Base-by-base conservation (phyloP, 2,797 vertebrate species). In the Masticophis lateralis region DNA sequence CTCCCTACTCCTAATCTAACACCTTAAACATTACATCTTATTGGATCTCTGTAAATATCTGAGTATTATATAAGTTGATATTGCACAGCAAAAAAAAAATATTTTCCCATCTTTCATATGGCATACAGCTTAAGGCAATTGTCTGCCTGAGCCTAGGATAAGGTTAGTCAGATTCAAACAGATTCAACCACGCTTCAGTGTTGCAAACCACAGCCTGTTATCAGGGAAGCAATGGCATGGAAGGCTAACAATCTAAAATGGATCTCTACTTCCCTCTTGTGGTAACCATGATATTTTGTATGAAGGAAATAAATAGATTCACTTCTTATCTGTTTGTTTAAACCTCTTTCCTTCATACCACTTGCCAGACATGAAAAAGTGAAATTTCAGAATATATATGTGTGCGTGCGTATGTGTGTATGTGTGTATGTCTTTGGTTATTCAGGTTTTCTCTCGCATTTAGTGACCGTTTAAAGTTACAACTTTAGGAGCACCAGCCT, bases 261-360 rank as follows among this genome's bases (percentile, higher is more conserved):
- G 94, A 91, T 60, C 96, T 0, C 94, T 97, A 94, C 94, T 97
- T 94, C 97, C 97, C 97, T 96, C 97, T 96, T 95, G 96, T 97
- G 97, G 97, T 87, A 74, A 93, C 47, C 59, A 37, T 91, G 74
- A 88, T 63, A 27, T 91, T 28, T 9, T 96, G 91, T 95, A 95
- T 88, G 4, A 18, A 16, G 22, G 28, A 90, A 37, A 32, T 7
- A 10, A 11, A 13, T 2, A 47, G 5, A 22, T 14, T 55, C 7
- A 37, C 32, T 37, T 43, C 53, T 12, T 63, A 37, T 47, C 32
- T 59, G 28, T 53, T 89, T 59, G 43, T 53, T 89, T 51, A 51
- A 74, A 74, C 18, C 53, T 55, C 57, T 55, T 88, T 27, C 90
- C 69, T 90, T 83, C 79, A 53, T 74, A 37, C 1, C 20, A 12